These are phyloP conservation scores for Zaprionus capensis DNA, from an alignment of 1,140 invertebrate species.

Conservation along the genomic window DNA sequence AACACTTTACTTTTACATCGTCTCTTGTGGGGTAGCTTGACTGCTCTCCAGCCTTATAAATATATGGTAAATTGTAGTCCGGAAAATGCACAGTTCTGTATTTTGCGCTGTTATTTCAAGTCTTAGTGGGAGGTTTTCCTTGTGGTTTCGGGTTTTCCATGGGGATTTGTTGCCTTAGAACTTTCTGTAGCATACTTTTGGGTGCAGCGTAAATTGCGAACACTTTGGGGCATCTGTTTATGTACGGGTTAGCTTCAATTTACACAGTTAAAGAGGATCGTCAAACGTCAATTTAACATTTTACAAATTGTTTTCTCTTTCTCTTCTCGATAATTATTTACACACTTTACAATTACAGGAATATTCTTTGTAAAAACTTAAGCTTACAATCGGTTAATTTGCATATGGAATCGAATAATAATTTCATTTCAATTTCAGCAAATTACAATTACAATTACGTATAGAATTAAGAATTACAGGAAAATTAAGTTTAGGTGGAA, in stretches of 20 bases:
- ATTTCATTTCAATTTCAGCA: conserved; percentile 40
- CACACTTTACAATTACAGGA: conserved; percentile 79
- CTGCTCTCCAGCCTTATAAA: conserved; percentile 69
- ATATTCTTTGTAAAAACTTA: conserved; percentile 74
- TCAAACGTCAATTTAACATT: conserved; percentile 43
- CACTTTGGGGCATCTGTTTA: conserved; percentile 16
- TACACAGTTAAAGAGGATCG: conserved; percentile 56
- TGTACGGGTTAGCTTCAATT: conserved; percentile 19
- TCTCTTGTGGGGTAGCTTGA: not conserved
- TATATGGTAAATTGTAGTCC: conserved; percentile 46
- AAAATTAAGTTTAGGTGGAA: conserved; percentile 54
- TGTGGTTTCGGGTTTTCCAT: conserved; percentile 34
- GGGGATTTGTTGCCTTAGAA: not conserved
- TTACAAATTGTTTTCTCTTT: conserved; percentile 42
- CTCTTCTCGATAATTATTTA: conserved; percentile 62
- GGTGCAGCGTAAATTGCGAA: conserved; percentile 29
- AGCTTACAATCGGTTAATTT: conserved; percentile 27
- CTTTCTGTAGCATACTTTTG: conserved; percentile 11
- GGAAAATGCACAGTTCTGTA: conserved; percentile 43
- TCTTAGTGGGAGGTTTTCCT: conserved; percentile 52
- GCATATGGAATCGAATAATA: conserved; percentile 28
- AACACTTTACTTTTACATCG: conserved; percentile 45
- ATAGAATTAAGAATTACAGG: conserved; percentile 59
- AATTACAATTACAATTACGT: conserved; percentile 9
- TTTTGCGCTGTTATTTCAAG: conserved; percentile 65